These are phyloP conservation scores for Ennomos fuscantarius DNA, from an alignment of 2,888 invertebrate genomes.

Conservation along the genomic window DNA sequence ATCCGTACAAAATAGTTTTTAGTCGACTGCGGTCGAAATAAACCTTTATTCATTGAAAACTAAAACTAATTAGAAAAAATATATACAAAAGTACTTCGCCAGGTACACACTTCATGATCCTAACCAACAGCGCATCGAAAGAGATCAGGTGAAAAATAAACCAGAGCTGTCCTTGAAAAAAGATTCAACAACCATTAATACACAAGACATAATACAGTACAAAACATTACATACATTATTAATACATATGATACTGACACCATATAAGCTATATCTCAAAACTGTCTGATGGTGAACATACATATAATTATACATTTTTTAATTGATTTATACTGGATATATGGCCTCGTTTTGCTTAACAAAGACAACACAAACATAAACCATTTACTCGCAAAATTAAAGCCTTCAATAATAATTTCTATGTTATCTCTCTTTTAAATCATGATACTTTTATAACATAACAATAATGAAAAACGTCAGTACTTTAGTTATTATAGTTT, in stretches of 20 bases:
- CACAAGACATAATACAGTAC: neutral
- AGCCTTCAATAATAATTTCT: slow-evolving; percentile 8
- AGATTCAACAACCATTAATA: too few species aligned
- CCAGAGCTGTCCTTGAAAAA: slow-evolving; percentile 8
- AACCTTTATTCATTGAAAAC: slow-evolving; percentile 61
- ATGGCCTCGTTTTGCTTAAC: slow-evolving; percentile 7
- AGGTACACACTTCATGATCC: slow-evolving; percentile 58
- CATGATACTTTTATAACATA: neutral
- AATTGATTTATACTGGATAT: neutral
- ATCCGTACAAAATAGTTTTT: slow-evolving; percentile 66
- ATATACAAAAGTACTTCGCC: slow-evolving; percentile 72
- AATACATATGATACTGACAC: too few species aligned
- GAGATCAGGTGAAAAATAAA: slow-evolving; percentile 61
- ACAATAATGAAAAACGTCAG: neutral
- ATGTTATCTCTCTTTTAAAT: neutral
- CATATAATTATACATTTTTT: neutral
- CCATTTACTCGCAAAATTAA: slow-evolving; percentile 9
- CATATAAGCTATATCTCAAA: too few species aligned
- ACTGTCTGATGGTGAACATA: neutral
- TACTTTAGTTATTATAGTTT: too few species aligned
- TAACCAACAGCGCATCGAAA: slow-evolving; percentile 39
- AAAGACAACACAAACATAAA: neutral
- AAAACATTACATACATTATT: neutral
- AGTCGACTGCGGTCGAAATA: slow-evolving; percentile 82
- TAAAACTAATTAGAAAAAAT: slow-evolving; percentile 62